Conservation (phyloP, 2,113 vertebrate species). For the Psammodynastes pulverulentus region DNA sequence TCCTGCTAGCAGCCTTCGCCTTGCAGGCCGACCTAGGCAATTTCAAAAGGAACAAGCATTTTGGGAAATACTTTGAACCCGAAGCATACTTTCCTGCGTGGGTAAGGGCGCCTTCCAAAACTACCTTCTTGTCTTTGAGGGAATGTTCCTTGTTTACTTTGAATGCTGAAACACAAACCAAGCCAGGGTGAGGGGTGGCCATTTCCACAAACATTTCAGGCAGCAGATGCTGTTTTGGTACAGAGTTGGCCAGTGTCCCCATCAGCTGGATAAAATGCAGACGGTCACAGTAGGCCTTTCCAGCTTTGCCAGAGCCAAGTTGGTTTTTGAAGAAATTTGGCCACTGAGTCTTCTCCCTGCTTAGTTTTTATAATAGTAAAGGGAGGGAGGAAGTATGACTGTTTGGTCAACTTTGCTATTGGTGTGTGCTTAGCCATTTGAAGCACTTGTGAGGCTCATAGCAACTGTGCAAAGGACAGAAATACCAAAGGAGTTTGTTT, state of each 20-base stretch:
- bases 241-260: not conserved
- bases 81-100: constrained; percentile 95
- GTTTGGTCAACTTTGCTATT: not conserved
- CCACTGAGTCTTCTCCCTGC: not conserved
- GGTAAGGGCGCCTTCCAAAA: constrained; percentile 68
- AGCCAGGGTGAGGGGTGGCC: fast-evolving
- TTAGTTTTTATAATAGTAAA: not conserved
- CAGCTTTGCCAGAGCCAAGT: not conserved
- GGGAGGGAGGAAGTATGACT: not conserved
- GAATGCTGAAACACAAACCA: not conserved
- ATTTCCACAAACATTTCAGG: not conserved
- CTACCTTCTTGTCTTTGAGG: fast-evolving
- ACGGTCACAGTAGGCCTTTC: not conserved
- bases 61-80: constrained; percentile 93
- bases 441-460: not conserved
- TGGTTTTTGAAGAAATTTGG: not conserved
- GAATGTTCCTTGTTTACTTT: too few relatives aligned
- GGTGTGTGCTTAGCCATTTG: not conserved
- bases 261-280: not conserved
- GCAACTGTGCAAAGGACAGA: not conserved
- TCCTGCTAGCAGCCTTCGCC: constrained; percentile 94
- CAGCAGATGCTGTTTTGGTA: too few relatives aligned
- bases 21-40: constrained; percentile 96
- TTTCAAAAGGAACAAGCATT: constrained; percentile 96
- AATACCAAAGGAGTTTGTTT: not conserved